Percentiles rank a stretch among this genome's conserved stretches.
These are phyloP conservation scores for Cremastinae sp. DNA, from an alignment of 2,888 invertebrate species.

Conservation along the genomic window DNA sequence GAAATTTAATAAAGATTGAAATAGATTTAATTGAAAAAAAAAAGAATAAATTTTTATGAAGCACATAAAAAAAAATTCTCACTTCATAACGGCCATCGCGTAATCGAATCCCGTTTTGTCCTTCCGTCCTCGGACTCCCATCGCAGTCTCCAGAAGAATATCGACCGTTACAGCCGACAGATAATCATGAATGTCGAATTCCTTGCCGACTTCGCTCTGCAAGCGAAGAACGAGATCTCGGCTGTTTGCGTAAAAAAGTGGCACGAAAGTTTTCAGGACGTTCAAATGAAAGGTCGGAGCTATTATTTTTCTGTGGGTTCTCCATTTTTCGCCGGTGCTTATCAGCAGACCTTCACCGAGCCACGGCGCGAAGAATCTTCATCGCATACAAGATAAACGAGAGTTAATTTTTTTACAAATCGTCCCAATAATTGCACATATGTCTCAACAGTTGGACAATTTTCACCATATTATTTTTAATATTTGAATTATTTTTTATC, in stretches of 20 bases:
- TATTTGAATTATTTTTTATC: no score
- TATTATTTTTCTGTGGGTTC: slow-evolving; percentile 81
- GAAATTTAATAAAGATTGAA: no score
- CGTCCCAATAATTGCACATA: neutral
- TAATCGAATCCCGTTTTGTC: slow-evolving; percentile 82
- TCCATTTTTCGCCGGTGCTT: slow-evolving; percentile 81
- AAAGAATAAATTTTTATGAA: no score
- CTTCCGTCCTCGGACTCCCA: slow-evolving; percentile 82
- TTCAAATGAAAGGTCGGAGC: slow-evolving; percentile 82
- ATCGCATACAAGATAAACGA: slow-evolving; percentile 6
- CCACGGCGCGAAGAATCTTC: slow-evolving; percentile 79
- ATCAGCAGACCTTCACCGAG: slow-evolving; percentile 78
- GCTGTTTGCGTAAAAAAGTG: slow-evolving; percentile 81
- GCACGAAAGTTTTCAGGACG: slow-evolving; percentile 82
- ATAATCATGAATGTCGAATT: slow-evolving; percentile 82
- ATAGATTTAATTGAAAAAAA: no score
- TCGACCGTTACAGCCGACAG: slow-evolving; percentile 82
- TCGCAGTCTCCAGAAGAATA: slow-evolving; percentile 83
- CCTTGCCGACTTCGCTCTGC: slow-evolving; percentile 78
- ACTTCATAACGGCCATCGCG: slow-evolving; percentile 84
- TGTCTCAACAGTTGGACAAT: no score
- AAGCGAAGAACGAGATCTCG: slow-evolving; percentile 78
- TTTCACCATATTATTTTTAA: no score
- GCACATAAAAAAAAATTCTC: slow-evolving; percentile 62
- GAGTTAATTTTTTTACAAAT: neutral